These are phyloP conservation scores for Brachypodius melanocephalos DNA, from an alignment of 2,113 vertebrate species.

Conservation along the genomic window DNA sequence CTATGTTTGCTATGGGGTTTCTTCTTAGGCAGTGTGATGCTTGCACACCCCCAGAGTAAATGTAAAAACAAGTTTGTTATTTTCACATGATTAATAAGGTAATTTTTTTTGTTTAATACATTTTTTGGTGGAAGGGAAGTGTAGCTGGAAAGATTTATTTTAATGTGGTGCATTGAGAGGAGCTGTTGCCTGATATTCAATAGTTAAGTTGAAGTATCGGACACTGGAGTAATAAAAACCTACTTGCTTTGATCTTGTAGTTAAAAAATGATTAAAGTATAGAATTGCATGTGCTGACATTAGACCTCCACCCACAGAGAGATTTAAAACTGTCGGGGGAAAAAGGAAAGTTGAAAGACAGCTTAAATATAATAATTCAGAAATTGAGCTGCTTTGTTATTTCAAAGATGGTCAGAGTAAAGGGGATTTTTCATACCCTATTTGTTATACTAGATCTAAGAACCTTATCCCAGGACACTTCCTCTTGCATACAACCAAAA, in stretches of 20 bases:
- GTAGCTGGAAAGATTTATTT: not conserved
- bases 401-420: constrained; percentile 26
- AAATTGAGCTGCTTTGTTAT: constrained; percentile 54
- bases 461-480: not conserved
- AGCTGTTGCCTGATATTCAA: constrained; percentile 5
- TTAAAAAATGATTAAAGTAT: constrained; percentile 69
- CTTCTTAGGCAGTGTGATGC: not conserved
- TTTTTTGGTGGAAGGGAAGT: not conserved
- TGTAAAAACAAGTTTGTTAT: not conserved
- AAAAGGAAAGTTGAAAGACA: constrained; percentile 61
- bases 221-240: constrained; percentile 39
- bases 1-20: not conserved
- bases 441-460: constrained; percentile 13
- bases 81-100: not conserved
- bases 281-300: constrained; percentile 52
- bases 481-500: not conserved
- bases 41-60: not conserved
- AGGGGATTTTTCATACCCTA: not conserved
- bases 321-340: constrained; percentile 16
- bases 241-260: constrained; percentile 52
- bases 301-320: constrained; percentile 58
- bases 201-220: constrained; percentile 36
- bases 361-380: constrained; percentile 55
- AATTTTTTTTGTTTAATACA: not conserved
- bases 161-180: not conserved